Base-by-base conservation (phyloP, 2,797 vertebrate genomes). In the Brotula barbata region DNA sequence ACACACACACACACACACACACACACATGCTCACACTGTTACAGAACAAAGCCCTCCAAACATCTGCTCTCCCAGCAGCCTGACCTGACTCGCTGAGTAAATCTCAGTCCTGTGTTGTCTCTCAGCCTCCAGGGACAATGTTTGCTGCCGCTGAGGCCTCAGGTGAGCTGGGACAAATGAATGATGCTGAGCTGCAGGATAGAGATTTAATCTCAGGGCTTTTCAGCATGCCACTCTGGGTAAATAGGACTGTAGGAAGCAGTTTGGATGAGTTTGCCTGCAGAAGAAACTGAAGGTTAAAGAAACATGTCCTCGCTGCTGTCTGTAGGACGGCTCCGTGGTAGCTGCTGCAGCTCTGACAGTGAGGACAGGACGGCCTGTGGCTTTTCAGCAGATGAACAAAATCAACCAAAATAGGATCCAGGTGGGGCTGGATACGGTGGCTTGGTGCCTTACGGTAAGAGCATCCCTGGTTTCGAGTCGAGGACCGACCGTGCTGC, bases 231-330 rank as follows among this genome's bases (percentile, higher is more conserved):
- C 73, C 53, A 67, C 68, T 81, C 69, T 57, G 75, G 56, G 78
- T 85, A 86, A 84, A 86, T 67, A 78, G 77, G 81, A n/a, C 58
- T 71, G 73, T 69, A 44, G 66, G 64, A 64, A 64, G 50, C 41
- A 14, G 57, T 57, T 36, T 0, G n/a, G n/a, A n/a, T n/a, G 20
- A 49, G 45, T 75, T 59, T 1, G 14, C 64, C 68, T 71, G 76
- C 73, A 74, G 64, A 83, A 68, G 63, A 80, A 86, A 73, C 67
- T 81, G 83, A 89, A 88, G 87, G 88, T 90, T 86, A 90, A 85
- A 77, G 81, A 75, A 76, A 71, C 75, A 72, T 68, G 80, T 87
- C 78, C 74, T 60, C 58, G 4, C 65, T 63, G 25, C 56, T 52
- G 68, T 68, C 46, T 31, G 67, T 78, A 68, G 70, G 51, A 68